A percentile compares a stretch with the other conserved stretches of the same genome.
phyloP scores from a whole-genome alignment of 2,113 vertebrate species.

The Xiphophorus hellerii region DNA sequence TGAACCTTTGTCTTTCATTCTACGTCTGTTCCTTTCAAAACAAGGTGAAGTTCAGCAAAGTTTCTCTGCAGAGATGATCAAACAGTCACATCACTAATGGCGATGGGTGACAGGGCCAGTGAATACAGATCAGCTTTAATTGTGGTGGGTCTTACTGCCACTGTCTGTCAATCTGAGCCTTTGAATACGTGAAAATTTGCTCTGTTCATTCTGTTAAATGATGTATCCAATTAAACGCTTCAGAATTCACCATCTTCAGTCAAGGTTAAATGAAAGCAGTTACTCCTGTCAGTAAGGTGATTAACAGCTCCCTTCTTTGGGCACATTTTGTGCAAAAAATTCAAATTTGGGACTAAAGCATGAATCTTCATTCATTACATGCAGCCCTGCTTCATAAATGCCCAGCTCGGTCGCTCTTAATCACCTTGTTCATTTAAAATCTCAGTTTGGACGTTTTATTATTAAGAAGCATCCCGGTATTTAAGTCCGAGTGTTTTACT shows the following conservation, averaged over 20 bases:
- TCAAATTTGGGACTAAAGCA: slow-evolving; percentile 98
- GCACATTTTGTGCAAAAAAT: slow-evolving; percentile 98
- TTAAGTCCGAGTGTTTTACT: slow-evolving; percentile 83
- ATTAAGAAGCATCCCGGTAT: slow-evolving; percentile 86
- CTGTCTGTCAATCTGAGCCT: slow-evolving; percentile 99
- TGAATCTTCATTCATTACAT: slow-evolving; percentile 99
- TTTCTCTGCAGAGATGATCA: slow-evolving; percentile 90
- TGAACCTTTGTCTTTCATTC: slow-evolving; percentile 76
- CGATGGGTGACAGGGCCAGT: slow-evolving; percentile 94
- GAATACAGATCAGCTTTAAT: slow-evolving; percentile 99
- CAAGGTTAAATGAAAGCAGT: slow-evolving; percentile 99
- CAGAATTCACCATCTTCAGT: slow-evolving; percentile 99
- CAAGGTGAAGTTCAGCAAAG: slow-evolving; percentile 91
- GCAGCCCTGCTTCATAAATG: slow-evolving; percentile 95
- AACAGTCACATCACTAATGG: slow-evolving; percentile 93
- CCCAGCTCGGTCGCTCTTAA: slow-evolving; percentile 94
- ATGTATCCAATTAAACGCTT: slow-evolving; percentile 99
- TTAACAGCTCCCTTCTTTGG: slow-evolving; percentile 99
- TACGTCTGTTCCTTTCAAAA: slow-evolving; percentile 89
- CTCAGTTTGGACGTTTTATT: slow-evolving; percentile 86
- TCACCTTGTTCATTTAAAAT: slow-evolving; percentile 98
- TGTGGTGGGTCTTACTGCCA: slow-evolving; percentile 98
- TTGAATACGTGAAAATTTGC: slow-evolving; percentile 99
- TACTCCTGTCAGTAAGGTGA: slow-evolving; percentile 99
- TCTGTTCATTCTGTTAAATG: slow-evolving; percentile 99